Base-by-base conservation (phyloP, 2,797 vertebrate genomes). In the Brachymystax lenok region DNA sequence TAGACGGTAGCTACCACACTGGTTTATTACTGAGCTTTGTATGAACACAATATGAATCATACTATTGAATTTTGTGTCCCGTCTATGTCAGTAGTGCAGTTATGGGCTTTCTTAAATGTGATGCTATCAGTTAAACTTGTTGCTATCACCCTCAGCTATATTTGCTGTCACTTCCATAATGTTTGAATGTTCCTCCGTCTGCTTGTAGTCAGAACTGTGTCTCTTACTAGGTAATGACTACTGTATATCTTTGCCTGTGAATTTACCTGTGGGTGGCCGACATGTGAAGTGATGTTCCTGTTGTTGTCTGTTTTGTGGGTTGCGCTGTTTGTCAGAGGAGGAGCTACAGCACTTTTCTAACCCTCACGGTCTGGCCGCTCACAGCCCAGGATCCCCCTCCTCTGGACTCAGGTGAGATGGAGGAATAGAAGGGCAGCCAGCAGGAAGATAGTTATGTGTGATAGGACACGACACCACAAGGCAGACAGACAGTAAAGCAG, bases 301-400 rank as follows among this genome's bases (percentile, higher is more conserved):
- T 88, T 85, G 77, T 89, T 91, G 88, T 91, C 80, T 91, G 89
- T 92, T 89, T 80, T 87, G 87, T 90, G 73, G 70, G 82, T 83
- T 85, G 4, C 35, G 19, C 19, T 81, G 40, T 88, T 82, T 90
- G 88, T 89, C 92, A 95, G 94, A 95, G 85, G 94, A 95, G 91
- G 94, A 95, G 87, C 93, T 94, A 80, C 93, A 93, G 90, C 92
- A 94, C 89, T 95, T 95, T 91, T 94, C 93, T 91, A 95, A 95
- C 90, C 94, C 93, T 92, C 94, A 95, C 46, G 95, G 95, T 83
- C 91, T 95, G 91, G 94, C 94, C 85, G 92, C 93, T 89, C 94
- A 95, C 90, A 95, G 95, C 86, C 95, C 95, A 46, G 95, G 93
- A 90, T 93, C 93, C 83, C 92, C 92, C 73, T 93, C 92, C 75